These are phyloP conservation scores for Danaus melanippus DNA, from an alignment of 1,140 invertebrate genomes.

Conservation along the genomic window DNA sequence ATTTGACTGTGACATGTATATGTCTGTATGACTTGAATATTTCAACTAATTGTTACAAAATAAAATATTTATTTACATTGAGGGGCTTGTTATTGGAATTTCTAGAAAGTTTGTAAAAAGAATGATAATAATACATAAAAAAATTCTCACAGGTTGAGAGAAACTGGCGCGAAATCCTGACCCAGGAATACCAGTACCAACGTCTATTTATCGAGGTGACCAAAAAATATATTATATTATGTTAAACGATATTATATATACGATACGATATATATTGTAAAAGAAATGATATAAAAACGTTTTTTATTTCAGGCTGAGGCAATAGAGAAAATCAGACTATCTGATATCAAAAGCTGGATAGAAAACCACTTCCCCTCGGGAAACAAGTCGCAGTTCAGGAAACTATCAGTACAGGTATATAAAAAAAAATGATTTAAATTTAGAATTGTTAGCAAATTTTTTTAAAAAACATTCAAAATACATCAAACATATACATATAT, in stretches of 20 bases:
- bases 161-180: slow-evolving; percentile 81
- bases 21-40: too few species aligned
- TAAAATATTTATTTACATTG: too few species aligned
- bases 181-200: slow-evolving; percentile 79
- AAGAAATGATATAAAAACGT: slow-evolving; percentile 2
- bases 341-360: slow-evolving; percentile 76
- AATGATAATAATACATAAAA: slow-evolving; percentile 1
- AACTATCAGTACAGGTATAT: slow-evolving; percentile 78
- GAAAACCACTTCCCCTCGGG: slow-evolving; percentile 72
- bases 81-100: too few species aligned
- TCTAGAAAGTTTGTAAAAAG: too few species aligned
- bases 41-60: too few species aligned
- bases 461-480: neutral
- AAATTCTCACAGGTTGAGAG: slow-evolving; percentile 59
- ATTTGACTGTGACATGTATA: too few species aligned
- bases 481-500: neutral
- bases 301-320: slow-evolving; percentile 57
- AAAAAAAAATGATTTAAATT: neutral
- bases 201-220: slow-evolving; percentile 74
- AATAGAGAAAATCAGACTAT: slow-evolving; percentile 64
- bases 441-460: neutral
- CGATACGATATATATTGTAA: neutral
- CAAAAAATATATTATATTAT: slow-evolving; percentile 1
- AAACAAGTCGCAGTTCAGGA: slow-evolving; percentile 72
- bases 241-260: too few species aligned